These are phyloP conservation scores for Glossosoma conforme DNA, from an alignment of 1,140 invertebrate species.

Conservation along the genomic window DNA sequence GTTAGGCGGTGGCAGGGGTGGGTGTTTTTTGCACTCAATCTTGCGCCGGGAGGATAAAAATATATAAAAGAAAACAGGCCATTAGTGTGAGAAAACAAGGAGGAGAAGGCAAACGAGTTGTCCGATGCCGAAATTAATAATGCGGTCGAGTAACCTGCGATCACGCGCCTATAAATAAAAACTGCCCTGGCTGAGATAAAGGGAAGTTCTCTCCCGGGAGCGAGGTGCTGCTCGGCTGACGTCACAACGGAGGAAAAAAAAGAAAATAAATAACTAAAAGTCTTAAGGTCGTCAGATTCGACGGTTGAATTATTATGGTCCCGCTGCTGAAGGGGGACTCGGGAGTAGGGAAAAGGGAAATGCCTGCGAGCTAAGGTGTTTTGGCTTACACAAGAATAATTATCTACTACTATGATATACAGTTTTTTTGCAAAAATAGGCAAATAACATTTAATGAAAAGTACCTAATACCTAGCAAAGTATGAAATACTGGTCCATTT, in stretches of 20 bases:
- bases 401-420: too few species aligned
- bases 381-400: too few species aligned
- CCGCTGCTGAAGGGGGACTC: conserved; percentile 16
- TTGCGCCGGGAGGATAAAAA: too few species aligned
- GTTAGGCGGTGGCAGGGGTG: neutral
- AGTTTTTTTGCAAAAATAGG: too few species aligned
- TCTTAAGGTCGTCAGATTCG: conserved; percentile 31
- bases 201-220: conserved; percentile 15
- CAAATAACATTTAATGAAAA: too few species aligned
- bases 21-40: conserved; percentile 14
- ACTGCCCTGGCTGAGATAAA: conserved; percentile 23
- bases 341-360: too few species aligned
- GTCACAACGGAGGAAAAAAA: conserved; percentile 12
- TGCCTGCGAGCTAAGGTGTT: too few species aligned
- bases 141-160: conserved; percentile 32
- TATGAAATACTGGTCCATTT: too few species aligned
- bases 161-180: conserved; percentile 32
- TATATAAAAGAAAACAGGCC: conserved; percentile 29
- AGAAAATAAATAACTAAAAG: conserved; percentile 31
- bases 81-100: conserved; percentile 22
- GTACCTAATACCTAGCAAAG: too few species aligned
- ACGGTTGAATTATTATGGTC: conserved; percentile 30
- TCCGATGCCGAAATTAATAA: conserved; percentile 31
- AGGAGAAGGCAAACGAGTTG: conserved; percentile 27
- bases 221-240: conserved; percentile 9